Conservation (phyloP, 2,797 vertebrate genomes). For the Smutsia temminckii region DNA sequence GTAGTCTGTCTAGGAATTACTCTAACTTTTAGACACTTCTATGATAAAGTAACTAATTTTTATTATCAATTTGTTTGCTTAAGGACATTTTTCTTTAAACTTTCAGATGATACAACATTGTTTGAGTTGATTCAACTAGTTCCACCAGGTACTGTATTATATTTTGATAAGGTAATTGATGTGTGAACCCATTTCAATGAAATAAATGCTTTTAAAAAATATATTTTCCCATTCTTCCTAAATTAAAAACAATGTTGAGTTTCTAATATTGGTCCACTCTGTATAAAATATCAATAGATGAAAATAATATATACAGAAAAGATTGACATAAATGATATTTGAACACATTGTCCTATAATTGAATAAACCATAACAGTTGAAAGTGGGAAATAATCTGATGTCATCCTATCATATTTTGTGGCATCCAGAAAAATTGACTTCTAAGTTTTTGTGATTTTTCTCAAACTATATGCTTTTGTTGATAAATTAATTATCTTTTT, state of each 20-base stretch:
- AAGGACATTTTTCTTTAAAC: conserved; percentile 70
- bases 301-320: conserved; percentile 23
- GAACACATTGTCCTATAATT: conserved; percentile 24
- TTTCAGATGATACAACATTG: conserved; percentile 93
- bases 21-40: conserved; percentile 15
- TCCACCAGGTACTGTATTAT: conserved; percentile 91
- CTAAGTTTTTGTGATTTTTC: conserved; percentile 73
- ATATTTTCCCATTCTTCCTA: neutral
- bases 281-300: neutral
- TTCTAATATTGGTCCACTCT: neutral
- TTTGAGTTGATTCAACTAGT: conserved; percentile 96
- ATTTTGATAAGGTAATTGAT: conserved; percentile 24
- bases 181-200: conserved; percentile 3
- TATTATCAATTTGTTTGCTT: conserved; percentile 50
- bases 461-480: conserved; percentile 76
- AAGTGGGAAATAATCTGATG: conserved; percentile 70
- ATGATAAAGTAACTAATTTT: neutral
- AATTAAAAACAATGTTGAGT: neutral
- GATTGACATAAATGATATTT: neutral
- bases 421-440: conserved; percentile 69
- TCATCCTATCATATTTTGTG: conserved; percentile 61
- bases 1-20: neutral
- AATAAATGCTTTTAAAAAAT: conserved; percentile 13
- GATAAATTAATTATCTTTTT: conserved; percentile 14
- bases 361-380: conserved; percentile 67